phyloP scores from a whole-genome alignment of 2,113 vertebrate genomes.

The Amazona vittata region DNA sequence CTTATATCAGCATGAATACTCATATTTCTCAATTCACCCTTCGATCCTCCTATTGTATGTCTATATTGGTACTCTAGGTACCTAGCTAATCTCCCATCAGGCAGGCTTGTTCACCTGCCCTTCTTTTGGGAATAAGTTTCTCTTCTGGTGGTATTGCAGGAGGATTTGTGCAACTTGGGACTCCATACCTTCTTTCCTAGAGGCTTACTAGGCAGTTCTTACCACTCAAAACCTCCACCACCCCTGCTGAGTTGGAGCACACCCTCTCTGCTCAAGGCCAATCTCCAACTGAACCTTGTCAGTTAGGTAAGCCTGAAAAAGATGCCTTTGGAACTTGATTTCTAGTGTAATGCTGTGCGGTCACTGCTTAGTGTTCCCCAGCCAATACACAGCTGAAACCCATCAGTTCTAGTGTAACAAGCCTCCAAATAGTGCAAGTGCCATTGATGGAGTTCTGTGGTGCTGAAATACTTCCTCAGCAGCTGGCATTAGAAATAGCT shows the following conservation, averaged over 20 bases:
- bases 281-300: constrained; percentile 69
- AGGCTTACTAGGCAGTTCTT: constrained; percentile 71
- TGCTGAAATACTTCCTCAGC: neutral
- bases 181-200: constrained; percentile 66
- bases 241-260: constrained; percentile 69
- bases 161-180: constrained; percentile 69
- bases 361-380: constrained; percentile 45
- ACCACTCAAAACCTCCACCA: constrained; percentile 67
- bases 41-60: constrained; percentile 17
- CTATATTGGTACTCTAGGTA: constrained; percentile 13
- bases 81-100: constrained; percentile 47
- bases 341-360: constrained; percentile 43
- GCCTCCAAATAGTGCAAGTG: neutral
- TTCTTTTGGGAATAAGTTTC: constrained; percentile 67
- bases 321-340: constrained; percentile 63
- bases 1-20: constrained; percentile 10
- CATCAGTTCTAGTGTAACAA: neutral
- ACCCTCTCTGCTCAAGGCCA: constrained; percentile 68
- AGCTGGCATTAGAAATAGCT: neutral
- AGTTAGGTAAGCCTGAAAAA: constrained; percentile 70
- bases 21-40: neutral
- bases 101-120: constrained; percentile 61
- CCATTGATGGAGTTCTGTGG: neutral
- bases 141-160: constrained; percentile 74
- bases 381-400: neutral